Evolutionary conservation across 1,140 invertebrate species (phyloP).

Genomic region (Akabosia matsudoensis): DNA sequence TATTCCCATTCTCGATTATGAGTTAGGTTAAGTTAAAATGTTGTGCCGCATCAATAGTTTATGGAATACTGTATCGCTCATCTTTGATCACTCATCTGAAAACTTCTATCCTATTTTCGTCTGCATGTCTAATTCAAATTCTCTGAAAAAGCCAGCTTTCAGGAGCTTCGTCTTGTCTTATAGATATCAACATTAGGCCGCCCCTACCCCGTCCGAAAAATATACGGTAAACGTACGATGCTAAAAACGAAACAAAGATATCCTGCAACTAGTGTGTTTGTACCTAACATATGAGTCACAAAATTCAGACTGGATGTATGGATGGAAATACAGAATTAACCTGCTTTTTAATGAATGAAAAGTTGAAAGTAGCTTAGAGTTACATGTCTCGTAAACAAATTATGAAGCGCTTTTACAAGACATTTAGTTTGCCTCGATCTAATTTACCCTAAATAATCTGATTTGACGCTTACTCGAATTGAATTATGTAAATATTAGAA

Average conservation of each 20-base stretch:
- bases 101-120: conserved; percentile 2
- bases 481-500: not conserved
- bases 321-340: too few relatives aligned
- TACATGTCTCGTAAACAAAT: too few relatives aligned
- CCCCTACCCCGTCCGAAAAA: too few relatives aligned
- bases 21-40: too few relatives aligned
- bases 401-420: not conserved
- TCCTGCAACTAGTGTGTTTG: too few relatives aligned
- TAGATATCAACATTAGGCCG: not conserved
- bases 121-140: conserved; percentile 4
- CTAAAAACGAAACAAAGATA: too few relatives aligned
- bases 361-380: too few relatives aligned
- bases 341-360: too few relatives aligned
- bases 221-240: too few relatives aligned
- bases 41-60: not conserved
- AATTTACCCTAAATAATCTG: not conserved
- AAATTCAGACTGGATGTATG: too few relatives aligned
- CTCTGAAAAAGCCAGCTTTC: not conserved
- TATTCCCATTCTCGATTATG: not conserved
- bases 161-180: not conserved
- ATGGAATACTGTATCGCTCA: conserved; percentile 2
- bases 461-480: not conserved
- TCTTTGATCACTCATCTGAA: conserved; percentile 25
- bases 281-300: too few relatives aligned
- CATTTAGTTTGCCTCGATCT: not conserved